Conservation (phyloP, 2,113 vertebrate genomes). For the Hystrix brachyura region DNA sequence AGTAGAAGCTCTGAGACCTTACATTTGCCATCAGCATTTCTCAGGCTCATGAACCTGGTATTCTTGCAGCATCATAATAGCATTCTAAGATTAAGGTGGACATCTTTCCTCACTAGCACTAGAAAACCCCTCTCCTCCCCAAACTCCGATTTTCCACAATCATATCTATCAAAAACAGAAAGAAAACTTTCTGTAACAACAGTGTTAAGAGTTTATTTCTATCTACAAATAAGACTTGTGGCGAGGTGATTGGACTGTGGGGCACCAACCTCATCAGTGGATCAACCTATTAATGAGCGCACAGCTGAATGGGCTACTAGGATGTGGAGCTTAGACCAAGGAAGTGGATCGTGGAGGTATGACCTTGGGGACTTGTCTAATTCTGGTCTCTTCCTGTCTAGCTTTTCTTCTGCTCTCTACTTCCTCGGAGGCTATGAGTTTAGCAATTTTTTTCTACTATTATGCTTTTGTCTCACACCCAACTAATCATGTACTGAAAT, state of each 20-base stretch:
- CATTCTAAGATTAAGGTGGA: background rate
- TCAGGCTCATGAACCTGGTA: background rate
- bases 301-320: background rate
- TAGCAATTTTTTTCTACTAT: background rate
- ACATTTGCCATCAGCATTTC: background rate
- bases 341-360: background rate
- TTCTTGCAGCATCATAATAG: background rate
- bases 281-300: background rate
- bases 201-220: background rate
- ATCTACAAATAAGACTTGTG: background rate
- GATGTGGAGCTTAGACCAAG: background rate
- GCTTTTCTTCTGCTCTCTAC: background rate
- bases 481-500: background rate
- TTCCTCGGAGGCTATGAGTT: background rate
- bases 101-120: background rate
- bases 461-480: background rate
- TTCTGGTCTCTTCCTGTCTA: background rate
- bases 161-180: background rate
- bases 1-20: background rate
- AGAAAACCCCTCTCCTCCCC: background rate
- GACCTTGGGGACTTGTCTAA: background rate
- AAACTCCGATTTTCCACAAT: background rate
- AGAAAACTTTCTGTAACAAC: background rate
- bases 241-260: background rate
- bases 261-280: background rate